Evolutionary conservation across 2,113 vertebrate species (phyloP), one percentile per base, ranked within the genome.

Genomic region (Electrona antarctica): DNA sequence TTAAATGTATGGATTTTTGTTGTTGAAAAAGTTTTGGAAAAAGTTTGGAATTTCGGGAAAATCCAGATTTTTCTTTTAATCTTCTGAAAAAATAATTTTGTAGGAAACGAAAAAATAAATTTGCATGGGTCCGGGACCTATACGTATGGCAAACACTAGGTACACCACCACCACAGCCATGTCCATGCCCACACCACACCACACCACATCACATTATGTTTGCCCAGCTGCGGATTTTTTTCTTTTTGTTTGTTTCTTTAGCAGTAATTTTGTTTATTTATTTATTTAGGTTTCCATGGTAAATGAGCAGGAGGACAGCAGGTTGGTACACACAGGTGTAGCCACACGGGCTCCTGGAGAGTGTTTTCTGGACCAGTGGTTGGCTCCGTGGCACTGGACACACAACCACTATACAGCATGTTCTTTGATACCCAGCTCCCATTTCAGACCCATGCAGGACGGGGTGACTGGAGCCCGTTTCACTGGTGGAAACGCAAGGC

Each of bases 321-420:
- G 64, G 58, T 69, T 71, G 66, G 83, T 78, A 82, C 75, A 78
- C 81, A 90, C 84, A 90, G 90, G 85, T 88, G 82, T 68, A 65
- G 74, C 71, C 69, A 72, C 80, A 86, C 6, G 47, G 29, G 48
- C 59, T 59, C 13, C n/a, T 6, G 66, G 51, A 73, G 72, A 8
- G 9, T 52, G 49, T 29, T 13, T 67, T 57, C 70, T 13, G 62
- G 60, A 61, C 41, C 61, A 21, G 15, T 7, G 29, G 58, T 7
- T 29, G 45, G 45, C 13, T 59, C 45, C 28, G 52, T 13, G 21
- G 21, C 41, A 29, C 21, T 21, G 21, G 21, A 7, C 57, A 61
- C 45, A 1, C 45, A 1, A 15, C 2, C 33, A 72, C 33, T 12
- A 21, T 21, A 60, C 58, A 58, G 21, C 55, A n/a, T 41, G 21